These are phyloP conservation scores for Sisyra terminalis DNA, from an alignment of 2,888 invertebrate species.

Conservation along the genomic window DNA sequence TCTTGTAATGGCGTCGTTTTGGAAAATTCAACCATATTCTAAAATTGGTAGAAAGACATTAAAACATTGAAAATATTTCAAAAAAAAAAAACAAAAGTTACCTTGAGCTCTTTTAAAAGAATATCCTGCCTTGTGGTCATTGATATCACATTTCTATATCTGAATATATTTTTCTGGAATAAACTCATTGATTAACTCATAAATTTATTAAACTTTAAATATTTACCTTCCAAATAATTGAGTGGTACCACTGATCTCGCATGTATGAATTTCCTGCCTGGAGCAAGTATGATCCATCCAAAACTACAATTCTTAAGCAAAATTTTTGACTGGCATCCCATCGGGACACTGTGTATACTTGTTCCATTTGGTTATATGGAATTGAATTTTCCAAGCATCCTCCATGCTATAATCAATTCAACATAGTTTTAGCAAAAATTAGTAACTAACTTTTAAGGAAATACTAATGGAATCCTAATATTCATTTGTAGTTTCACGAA, in stretches of 20 bases:
- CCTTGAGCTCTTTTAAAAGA: constrained; percentile 59
- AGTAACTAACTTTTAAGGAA: too few species aligned
- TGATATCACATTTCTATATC: constrained; percentile 51
- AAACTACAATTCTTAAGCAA: constrained; percentile 59
- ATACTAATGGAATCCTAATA: too few species aligned
- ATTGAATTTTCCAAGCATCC: constrained; percentile 49
- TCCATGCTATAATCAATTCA: constrained; percentile 33
- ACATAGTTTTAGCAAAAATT: neutral
- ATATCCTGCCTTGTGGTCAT: constrained; percentile 51
- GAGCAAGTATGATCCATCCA: constrained; percentile 54
- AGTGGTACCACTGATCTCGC: constrained; percentile 71
- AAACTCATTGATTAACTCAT: constrained; percentile 12
- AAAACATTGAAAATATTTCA: neutral
- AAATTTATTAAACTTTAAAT: too few species aligned
- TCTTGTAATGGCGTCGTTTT: constrained; percentile 62
- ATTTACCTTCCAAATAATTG: constrained; percentile 62
- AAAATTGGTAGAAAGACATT: constrained; percentile 20
- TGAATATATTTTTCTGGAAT: constrained; percentile 57
- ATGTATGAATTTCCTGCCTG: constrained; percentile 63
- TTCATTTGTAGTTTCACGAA: too few species aligned
- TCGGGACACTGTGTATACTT: constrained; percentile 56
- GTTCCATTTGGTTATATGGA: constrained; percentile 56
- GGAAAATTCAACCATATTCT: constrained; percentile 62
- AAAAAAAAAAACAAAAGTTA: too few species aligned
- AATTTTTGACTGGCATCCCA: constrained; percentile 70